These are phyloP conservation scores for Nycticorax nycticorax DNA, from an alignment of 2,113 vertebrate species.

Conservation along the genomic window DNA sequence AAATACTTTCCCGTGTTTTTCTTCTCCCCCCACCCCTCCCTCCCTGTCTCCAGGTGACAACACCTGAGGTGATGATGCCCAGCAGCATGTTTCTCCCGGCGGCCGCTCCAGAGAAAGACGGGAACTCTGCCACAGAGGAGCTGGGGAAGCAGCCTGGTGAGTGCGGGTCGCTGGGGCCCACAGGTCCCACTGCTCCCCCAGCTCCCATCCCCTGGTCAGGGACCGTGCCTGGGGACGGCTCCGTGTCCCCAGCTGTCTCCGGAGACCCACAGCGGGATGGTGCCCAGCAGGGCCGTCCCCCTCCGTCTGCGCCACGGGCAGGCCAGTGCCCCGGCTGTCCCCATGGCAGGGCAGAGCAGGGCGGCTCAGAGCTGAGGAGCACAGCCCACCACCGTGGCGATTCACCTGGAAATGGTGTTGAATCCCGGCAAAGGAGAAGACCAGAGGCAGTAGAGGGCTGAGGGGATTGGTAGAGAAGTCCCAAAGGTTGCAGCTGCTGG, in stretches of 20 bases:
- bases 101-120: conserved; percentile 83
- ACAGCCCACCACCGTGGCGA: rapidly evolving
- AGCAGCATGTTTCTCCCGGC: conserved; percentile 96
- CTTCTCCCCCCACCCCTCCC: conserved; percentile 21
- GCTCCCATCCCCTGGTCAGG: not conserved
- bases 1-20: conserved; percentile 15
- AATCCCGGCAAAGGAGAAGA: not conserved
- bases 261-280: not conserved
- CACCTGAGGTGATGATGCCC: conserved; percentile 92
- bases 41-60: conserved; percentile 85
- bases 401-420: not conserved
- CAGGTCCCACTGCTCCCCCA: not conserved
- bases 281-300: not conserved
- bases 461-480: not conserved
- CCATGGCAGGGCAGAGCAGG: not conserved
- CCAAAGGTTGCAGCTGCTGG: not conserved
- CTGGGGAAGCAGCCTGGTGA: conserved; percentile 88
- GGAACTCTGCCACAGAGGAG: conserved; percentile 80
- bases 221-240: not conserved
- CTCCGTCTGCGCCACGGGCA: not conserved
- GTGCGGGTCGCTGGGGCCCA: conserved; percentile 36
- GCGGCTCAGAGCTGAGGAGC: not conserved
- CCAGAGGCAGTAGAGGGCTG: not conserved
- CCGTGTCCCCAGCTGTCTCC: not conserved
- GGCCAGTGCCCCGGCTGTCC: not conserved